phyloP scores from a whole-genome alignment of 2,797 vertebrate species.

The Malacoctenus gilli region DNA sequence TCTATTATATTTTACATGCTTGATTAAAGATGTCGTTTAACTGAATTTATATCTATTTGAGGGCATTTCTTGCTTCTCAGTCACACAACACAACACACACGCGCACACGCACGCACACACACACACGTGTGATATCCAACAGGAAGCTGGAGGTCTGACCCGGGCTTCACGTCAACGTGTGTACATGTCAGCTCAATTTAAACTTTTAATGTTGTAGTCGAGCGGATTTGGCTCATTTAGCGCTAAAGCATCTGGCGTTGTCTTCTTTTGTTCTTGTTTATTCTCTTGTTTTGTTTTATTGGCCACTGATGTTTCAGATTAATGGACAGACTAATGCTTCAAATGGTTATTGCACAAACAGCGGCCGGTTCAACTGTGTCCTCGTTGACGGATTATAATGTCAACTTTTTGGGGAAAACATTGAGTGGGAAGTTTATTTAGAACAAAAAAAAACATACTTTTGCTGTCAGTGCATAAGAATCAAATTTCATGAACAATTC shows the following conservation, averaged over 20 bases:
- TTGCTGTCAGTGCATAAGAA: conserved; percentile 29
- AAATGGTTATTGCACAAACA: conserved; percentile 20
- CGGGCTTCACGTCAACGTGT: conserved; percentile 32
- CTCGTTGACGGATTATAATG: conserved; percentile 24
- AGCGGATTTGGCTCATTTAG: background rate
- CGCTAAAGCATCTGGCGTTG: background rate
- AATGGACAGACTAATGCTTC: conserved; percentile 20
- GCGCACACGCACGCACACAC: too few species aligned
- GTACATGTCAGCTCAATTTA: background rate
- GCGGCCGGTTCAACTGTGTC: conserved; percentile 37
- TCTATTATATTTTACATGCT: too few species aligned
- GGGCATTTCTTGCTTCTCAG: too few species aligned
- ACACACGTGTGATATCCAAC: background rate
- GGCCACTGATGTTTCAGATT: conserved; percentile 11
- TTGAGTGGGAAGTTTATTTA: too few species aligned
- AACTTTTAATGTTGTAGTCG: conserved; percentile 14
- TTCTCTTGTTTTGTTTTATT: conserved; percentile 4
- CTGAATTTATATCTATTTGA: too few species aligned
- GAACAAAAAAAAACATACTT: conserved; percentile 23
- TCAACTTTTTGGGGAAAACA: background rate
- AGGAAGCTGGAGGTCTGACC: too few species aligned
- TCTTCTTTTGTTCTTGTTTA: background rate
- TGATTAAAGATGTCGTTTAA: too few species aligned
- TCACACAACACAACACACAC: too few species aligned
- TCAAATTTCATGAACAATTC: conserved; percentile 44